Conservation (phyloP, 2,888 invertebrate species). For the Pristionchus entomophagus region DNA sequence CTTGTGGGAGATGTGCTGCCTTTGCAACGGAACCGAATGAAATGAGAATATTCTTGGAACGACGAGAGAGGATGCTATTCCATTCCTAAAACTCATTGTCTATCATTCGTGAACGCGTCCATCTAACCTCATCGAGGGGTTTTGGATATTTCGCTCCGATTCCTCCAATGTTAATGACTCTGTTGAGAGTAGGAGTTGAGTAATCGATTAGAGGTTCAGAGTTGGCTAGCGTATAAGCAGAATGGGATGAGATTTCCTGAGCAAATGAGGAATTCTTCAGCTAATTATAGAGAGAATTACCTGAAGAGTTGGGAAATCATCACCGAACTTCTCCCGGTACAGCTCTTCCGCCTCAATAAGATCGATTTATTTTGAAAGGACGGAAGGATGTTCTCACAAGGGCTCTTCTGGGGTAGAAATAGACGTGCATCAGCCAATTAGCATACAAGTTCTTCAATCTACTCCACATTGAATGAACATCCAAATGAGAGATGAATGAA, state of each 20-base stretch:
- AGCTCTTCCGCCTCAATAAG: not conserved
- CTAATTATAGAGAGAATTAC: not conserved
- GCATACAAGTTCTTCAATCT: not conserved
- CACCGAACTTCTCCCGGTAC: not conserved
- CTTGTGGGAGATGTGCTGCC: not conserved
- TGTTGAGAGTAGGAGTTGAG: not conserved
- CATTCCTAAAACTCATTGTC: not conserved
- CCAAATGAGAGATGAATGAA: not conserved
- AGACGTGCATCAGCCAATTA: not conserved
- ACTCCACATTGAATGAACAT: conserved; percentile 8
- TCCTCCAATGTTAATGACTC: not conserved
- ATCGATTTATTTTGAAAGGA: not conserved
- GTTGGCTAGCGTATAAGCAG: not conserved
- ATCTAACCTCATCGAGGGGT: not conserved
- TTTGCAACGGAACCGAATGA: not conserved
- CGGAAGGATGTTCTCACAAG: too few relatives aligned
- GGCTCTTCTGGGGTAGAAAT: not conserved
- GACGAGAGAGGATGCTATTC: not conserved
- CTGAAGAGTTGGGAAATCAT: not conserved
- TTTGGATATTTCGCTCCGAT: not conserved
- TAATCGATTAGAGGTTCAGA: not conserved
- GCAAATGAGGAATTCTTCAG: too few relatives aligned
- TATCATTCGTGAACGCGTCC: too few relatives aligned
- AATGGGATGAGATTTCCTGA: conserved; percentile 7
- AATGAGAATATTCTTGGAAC: not conserved